These are phyloP conservation scores for Seriola quinqueradiata DNA, from an alignment of 2,113 vertebrate species.

Conservation along the genomic window DNA sequence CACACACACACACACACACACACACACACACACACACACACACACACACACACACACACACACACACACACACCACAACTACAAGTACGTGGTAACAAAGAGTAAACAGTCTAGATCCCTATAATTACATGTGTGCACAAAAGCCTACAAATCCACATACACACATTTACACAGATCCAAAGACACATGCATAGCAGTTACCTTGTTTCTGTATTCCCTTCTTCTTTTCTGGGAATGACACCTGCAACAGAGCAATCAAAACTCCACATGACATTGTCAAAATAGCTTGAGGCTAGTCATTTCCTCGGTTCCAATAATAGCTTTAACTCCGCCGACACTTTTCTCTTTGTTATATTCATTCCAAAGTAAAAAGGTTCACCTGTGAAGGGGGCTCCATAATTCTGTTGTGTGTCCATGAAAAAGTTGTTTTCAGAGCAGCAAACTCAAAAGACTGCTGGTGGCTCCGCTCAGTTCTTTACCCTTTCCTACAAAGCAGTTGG, in stretches of 20 bases:
- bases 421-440: constrained; percentile 14
- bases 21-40: neutral
- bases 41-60: neutral
- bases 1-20: too few relatives aligned
- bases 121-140: neutral
- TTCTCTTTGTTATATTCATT: too few relatives aligned
- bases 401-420: constrained; percentile 55
- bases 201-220: constrained; percentile 41
- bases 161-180: neutral
- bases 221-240: constrained; percentile 41
- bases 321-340: neutral
- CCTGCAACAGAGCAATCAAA: constrained; percentile 42
- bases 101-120: too few relatives aligned
- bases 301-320: neutral
- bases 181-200: neutral
- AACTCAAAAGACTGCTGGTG: neutral
- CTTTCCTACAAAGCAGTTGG: constrained; percentile 53
- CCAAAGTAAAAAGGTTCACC: constrained; percentile 53
- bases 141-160: neutral
- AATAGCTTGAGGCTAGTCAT: neutral
- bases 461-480: constrained; percentile 31
- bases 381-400: constrained; percentile 67
- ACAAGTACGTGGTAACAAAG: too few relatives aligned
- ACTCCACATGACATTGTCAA: constrained; percentile 23
- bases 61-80: too few relatives aligned